These are phyloP conservation scores for Gallinago stenura DNA, from an alignment of 2,797 vertebrate species.

Conservation along the genomic window DNA sequence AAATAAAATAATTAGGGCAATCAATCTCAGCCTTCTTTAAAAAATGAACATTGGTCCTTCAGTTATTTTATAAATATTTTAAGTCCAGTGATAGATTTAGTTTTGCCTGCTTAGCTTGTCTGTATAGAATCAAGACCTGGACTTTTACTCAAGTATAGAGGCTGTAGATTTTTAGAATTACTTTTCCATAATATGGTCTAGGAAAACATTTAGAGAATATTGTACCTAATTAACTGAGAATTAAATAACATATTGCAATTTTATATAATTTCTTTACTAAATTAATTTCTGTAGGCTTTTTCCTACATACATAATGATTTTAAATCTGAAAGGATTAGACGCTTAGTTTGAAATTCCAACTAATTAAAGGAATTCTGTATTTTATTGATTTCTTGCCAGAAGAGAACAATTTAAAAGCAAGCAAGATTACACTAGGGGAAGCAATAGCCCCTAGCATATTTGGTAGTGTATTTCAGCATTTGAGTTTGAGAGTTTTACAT, in stretches of 20 bases:
- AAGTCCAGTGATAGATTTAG: neutral
- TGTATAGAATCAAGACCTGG: neutral
- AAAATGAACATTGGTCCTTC: neutral
- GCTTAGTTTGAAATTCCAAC: slow-evolving; percentile 30
- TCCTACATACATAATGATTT: slow-evolving; percentile 20
- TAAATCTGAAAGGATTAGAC: slow-evolving; percentile 42
- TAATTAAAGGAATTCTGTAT: slow-evolving; percentile 58
- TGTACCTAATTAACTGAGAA: slow-evolving; percentile 48
- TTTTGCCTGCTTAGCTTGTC: neutral
- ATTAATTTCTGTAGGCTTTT: slow-evolving; percentile 40
- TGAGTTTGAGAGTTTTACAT: neutral
- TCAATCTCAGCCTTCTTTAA: neutral
- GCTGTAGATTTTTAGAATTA: neutral
- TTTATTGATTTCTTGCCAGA: slow-evolving; percentile 63
- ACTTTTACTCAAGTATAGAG: neutral
- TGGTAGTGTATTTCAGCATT: neutral
- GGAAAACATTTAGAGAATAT: neutral
- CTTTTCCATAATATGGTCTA: neutral
- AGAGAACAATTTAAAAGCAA: slow-evolving; percentile 32
- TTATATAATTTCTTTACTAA: slow-evolving; percentile 20
- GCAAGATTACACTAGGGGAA: neutral
- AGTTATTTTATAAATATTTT: neutral
- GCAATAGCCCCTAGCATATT: neutral
- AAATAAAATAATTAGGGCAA: neutral
- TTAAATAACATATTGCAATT: slow-evolving; percentile 45